Evolutionary conservation across 53 echinoderm and acorn worm genomes (phyloP).

Genomic region (Arbacia lixula): DNA sequence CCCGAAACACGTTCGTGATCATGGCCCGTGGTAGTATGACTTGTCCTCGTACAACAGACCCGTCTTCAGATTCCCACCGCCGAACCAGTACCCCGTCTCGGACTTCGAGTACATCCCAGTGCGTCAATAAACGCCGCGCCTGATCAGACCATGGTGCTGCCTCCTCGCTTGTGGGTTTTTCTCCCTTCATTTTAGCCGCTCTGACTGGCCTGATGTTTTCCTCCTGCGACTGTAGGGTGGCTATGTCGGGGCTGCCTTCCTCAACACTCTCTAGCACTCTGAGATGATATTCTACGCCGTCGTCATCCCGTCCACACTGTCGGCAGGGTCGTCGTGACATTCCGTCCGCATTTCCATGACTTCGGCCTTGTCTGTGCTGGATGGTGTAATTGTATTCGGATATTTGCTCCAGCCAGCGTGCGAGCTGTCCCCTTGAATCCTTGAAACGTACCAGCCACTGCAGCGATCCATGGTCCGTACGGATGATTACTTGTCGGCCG

Average conservation of each 20-base stretch:
- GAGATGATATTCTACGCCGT: not conserved
- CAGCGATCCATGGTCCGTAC: conserved; percentile 11
- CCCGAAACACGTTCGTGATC: not conserved
- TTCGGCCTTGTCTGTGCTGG: not conserved
- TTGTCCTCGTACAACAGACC: not conserved
- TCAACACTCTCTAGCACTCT: not conserved
- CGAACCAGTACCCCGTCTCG: not conserved
- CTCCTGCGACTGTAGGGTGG: not conserved
- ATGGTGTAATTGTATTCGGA: not conserved
- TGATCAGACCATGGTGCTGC: not conserved
- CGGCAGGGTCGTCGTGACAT: not conserved
- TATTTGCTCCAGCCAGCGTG: conserved; percentile 22
- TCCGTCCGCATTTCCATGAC: conserved; percentile 19
- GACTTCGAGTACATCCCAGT: not conserved
- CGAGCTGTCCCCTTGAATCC: conserved; percentile 11
- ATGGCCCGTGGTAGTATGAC: not conserved
- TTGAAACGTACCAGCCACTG: not conserved
- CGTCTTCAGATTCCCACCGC: not conserved
- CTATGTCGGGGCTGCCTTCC: not conserved
- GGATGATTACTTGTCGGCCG: not conserved
- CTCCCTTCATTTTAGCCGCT: not conserved
- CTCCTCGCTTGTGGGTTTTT: not conserved
- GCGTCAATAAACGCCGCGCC: not conserved
- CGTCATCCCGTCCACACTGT: not conserved
- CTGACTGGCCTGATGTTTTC: not conserved